Conservation (phyloP, 1,140 invertebrate species). For the Drosophila repletoides region DNA sequence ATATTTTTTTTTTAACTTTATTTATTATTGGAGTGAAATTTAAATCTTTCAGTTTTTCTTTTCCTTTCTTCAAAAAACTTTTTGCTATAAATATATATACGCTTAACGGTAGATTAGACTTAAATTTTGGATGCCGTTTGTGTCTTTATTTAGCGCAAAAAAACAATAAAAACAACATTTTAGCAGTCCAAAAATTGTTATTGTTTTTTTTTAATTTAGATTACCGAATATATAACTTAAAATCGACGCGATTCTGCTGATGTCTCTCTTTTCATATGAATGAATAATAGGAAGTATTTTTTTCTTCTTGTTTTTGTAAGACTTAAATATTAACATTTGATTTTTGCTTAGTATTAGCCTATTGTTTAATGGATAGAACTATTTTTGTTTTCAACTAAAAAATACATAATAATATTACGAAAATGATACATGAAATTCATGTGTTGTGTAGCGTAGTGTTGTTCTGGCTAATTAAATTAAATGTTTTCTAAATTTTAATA, state of each 20-base stretch:
- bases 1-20: conserved; percentile 28
- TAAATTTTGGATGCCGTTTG: conserved; percentile 17
- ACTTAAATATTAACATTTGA: conserved; percentile 62
- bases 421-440: conserved; percentile 22
- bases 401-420: conserved; percentile 13
- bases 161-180: neutral
- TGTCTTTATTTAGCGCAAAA: conserved; percentile 6
- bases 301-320: too few species aligned
- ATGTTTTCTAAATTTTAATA: neutral
- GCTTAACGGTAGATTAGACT: neutral
- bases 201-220: conserved; percentile 47
- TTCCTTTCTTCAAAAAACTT: conserved; percentile 3
- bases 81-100: conserved; percentile 17
- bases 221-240: conserved; percentile 32
- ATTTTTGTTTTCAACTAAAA: conserved; percentile 30
- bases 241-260: conserved; percentile 30
- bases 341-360: conserved; percentile 44
- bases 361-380: conserved; percentile 36
- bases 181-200: conserved; percentile 2
- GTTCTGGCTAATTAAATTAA: conserved; percentile 2
- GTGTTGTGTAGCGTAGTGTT: conserved; percentile 5
- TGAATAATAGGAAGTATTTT: conserved; percentile 54
- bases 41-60: neutral
- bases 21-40: conserved; percentile 32
- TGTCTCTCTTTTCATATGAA: neutral